phyloP scores from a whole-genome alignment of 1,140 invertebrate species.

The Aphelinus certus region DNA sequence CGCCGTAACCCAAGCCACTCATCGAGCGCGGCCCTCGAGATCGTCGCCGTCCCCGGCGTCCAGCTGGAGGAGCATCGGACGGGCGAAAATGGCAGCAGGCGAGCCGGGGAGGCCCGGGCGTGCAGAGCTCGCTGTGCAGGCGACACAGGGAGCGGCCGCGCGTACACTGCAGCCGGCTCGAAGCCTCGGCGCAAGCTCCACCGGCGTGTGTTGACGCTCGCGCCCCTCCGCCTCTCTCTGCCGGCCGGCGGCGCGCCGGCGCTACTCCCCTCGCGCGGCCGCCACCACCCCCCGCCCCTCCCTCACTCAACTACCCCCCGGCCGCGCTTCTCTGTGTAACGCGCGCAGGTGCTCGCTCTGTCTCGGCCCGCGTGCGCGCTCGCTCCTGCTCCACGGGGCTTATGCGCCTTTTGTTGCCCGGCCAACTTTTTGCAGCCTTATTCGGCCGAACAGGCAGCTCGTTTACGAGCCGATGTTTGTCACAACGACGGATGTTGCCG shows the following conservation, averaged over 20 bases:
- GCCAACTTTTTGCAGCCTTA: no score
- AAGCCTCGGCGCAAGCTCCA: slow-evolving; percentile 35
- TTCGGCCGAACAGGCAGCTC: no score
- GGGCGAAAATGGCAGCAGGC: background rate
- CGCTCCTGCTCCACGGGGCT: background rate
- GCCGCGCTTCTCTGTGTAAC: background rate
- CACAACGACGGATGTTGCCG: no score
- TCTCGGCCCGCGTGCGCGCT: background rate
- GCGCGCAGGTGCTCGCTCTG: background rate
- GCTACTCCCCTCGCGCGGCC: slow-evolving; percentile 40
- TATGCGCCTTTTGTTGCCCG: no score
- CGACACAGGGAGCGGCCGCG: slow-evolving; percentile 63
- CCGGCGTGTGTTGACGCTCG: slow-evolving; percentile 21
- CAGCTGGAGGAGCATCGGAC: no score
- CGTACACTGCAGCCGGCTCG: slow-evolving; percentile 55
- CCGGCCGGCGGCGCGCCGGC: slow-evolving; percentile 38
- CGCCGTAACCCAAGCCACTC: background rate
- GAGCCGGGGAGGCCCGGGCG: background rate
- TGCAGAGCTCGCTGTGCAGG: background rate
- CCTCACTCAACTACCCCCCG: slow-evolving; percentile 17
- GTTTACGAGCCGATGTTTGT: no score
- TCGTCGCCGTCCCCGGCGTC: no score
- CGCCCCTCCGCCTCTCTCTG: slow-evolving; percentile 40
- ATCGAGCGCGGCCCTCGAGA: no score
- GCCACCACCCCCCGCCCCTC: slow-evolving; percentile 37